Evolutionary conservation across 1,140 invertebrate genomes (phyloP), one percentile per base, ranked within the genome.

Genomic region (Drosophila setifemur): DNA sequence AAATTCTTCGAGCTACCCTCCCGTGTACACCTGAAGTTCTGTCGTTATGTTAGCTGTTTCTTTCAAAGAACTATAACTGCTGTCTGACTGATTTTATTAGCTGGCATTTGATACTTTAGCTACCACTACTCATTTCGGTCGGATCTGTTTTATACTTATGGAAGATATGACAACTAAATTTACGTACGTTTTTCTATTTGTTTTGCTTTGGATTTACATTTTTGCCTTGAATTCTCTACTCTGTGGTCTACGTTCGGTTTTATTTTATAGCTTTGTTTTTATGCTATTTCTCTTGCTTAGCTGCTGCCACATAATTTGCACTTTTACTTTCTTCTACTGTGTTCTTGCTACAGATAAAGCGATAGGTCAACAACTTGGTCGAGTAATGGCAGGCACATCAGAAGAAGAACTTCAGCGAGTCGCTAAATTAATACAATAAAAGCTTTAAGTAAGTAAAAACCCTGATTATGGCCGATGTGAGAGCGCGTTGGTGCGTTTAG

Each of bases 181-280:
- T 75, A 40, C 54, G 58, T 72, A 58, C 37, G 44, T 63, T 67
- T 52, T 53, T 43, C 31, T 57, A 53, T 47, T 72, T 63, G 63
- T 48, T 50, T 55, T 37, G 54, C 33, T 43, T 11, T 7, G 40
- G 60, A 73, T 75, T 82, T 82, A 76, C 72, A 79, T 79, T 73
- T 70, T 60, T 64, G 25, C 75, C 48, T 53, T 33, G 23, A 14
- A 33, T 52, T 66, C 47, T 61, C 21, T 12, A 37, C 31, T 28
- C 26, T 43, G 18, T 39, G 39, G 44, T 50, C 42, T 61, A 25
- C 12, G 33, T 47, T 25, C 28, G 11, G 19, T 25, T 54, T 74
- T 73, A 57, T 83, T 83, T 83, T 77, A 83, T 48, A 83, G 71
- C 78, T 83, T 82, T 83, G 69, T 83, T 83, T 83, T 83, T 70